Percentiles rank a stretch among this genome's conserved stretches.
Conservation (phyloP, 2,888 invertebrate species). For the Plebejus anna region DNA sequence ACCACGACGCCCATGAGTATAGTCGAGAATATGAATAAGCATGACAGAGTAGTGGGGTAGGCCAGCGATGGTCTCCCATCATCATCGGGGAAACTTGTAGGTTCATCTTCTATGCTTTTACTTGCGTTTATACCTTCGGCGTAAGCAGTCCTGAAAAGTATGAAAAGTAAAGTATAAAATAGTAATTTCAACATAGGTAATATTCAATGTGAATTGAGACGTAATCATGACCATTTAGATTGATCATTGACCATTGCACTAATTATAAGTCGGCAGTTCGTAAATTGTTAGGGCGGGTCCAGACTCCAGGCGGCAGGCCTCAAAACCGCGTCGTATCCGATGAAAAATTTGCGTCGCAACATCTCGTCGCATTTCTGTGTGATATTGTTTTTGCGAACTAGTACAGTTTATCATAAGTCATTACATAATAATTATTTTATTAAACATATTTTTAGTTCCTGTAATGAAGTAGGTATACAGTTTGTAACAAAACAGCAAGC, state of each 20-base stretch:
- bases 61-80: constrained; percentile 47
- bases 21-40: constrained; percentile 57
- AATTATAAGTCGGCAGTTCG: too few species aligned
- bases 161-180: neutral
- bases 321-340: too few species aligned
- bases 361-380: too few species aligned
- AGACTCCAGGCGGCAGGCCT: too few species aligned
- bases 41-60: constrained; percentile 55
- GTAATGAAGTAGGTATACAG: too few species aligned
- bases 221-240: constrained; percentile 3
- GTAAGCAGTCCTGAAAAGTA: neutral
- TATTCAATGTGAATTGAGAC: neutral
- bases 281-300: too few species aligned
- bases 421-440: too few species aligned
- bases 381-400: too few species aligned
- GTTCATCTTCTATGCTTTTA: neutral
- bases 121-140: neutral
- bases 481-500: too few species aligned
- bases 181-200: neutral
- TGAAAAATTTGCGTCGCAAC: too few species aligned
- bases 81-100: constrained; percentile 31
- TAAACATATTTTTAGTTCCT: too few species aligned
- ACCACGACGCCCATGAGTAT: constrained; percentile 59
- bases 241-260: neutral
- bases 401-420: too few species aligned